phyloP scores from a whole-genome alignment of 2,888 invertebrate species.

The Leucophenga maculata region DNA sequence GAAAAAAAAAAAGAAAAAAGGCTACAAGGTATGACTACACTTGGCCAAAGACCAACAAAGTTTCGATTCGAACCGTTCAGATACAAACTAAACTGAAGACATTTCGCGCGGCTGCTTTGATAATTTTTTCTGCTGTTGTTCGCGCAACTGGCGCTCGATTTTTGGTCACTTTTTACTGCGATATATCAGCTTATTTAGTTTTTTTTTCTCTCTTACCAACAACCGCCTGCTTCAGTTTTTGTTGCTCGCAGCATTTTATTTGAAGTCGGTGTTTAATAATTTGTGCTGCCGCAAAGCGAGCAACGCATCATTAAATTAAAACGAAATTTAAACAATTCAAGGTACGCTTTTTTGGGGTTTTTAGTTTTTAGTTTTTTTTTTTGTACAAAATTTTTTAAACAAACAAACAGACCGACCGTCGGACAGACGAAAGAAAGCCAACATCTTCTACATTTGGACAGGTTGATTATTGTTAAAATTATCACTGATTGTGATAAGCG shows the following conservation, averaged over 20 bases:
- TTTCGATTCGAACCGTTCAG: slow-evolving; percentile 43
- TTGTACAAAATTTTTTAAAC: background rate
- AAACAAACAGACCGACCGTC: background rate
- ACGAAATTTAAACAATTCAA: slow-evolving; percentile 64
- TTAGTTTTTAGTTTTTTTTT: background rate
- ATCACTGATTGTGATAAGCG: slow-evolving; percentile 67
- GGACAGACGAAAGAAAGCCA: slow-evolving; percentile 18
- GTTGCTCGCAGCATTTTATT: slow-evolving; percentile 37
- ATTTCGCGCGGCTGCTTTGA: slow-evolving; percentile 65
- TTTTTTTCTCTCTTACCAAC: slow-evolving; percentile 22
- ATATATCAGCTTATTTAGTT: background rate
- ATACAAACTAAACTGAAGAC: slow-evolving; percentile 56
- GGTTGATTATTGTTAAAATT: slow-evolving; percentile 67
- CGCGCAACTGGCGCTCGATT: slow-evolving; percentile 21
- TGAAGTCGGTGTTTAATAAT: slow-evolving; percentile 35
- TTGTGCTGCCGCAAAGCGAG: slow-evolving; percentile 14
- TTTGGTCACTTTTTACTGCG: background rate
- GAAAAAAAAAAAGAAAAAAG: slow-evolving; percentile 28
- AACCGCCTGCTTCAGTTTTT: slow-evolving; percentile 11
- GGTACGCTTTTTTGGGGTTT: background rate
- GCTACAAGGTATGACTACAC: slow-evolving; percentile 42
- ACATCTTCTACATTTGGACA: slow-evolving; percentile 54
- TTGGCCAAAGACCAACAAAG: slow-evolving; percentile 37
- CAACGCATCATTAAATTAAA: slow-evolving; percentile 62
- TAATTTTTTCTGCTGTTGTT: slow-evolving; percentile 46